Conservation (phyloP, 1,140 invertebrate species). For the Papilio polyxenes region DNA sequence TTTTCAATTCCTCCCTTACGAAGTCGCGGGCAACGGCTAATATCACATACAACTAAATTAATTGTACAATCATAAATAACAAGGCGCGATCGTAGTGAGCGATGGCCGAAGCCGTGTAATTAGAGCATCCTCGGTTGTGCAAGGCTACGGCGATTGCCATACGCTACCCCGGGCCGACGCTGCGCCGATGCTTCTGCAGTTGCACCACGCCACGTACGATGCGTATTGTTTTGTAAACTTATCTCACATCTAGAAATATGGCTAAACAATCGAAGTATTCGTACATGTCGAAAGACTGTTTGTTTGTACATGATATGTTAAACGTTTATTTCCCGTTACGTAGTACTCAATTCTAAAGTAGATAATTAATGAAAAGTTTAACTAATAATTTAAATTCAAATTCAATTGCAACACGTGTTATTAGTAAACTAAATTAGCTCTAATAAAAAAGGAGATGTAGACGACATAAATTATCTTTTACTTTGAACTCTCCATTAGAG, state of each 20-base stretch:
- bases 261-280: constrained; percentile 32
- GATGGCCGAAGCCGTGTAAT: constrained; percentile 54
- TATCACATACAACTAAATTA: not conserved
- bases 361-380: not conserved
- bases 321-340: constrained; percentile 4
- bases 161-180: not conserved
- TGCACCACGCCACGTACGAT: constrained; percentile 24
- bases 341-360: not conserved
- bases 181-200: not conserved
- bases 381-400: not conserved
- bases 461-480: not conserved
- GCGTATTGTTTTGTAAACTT: constrained; percentile 36
- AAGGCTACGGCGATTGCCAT: constrained; percentile 23
- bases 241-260: constrained; percentile 27
- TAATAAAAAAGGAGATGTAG: not conserved
- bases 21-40: no score
- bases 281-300: constrained; percentile 23
- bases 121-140: constrained; percentile 51
- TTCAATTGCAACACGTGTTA: not conserved
- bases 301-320: constrained; percentile 23
- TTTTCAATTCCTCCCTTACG: no score
- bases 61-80: not conserved
- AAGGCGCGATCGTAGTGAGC: constrained; percentile 17
- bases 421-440: not conserved
- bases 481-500: constrained; percentile 7